Base-by-base conservation (phyloP, 2,888 invertebrate genomes). In the Luffia ferchaultella region DNA sequence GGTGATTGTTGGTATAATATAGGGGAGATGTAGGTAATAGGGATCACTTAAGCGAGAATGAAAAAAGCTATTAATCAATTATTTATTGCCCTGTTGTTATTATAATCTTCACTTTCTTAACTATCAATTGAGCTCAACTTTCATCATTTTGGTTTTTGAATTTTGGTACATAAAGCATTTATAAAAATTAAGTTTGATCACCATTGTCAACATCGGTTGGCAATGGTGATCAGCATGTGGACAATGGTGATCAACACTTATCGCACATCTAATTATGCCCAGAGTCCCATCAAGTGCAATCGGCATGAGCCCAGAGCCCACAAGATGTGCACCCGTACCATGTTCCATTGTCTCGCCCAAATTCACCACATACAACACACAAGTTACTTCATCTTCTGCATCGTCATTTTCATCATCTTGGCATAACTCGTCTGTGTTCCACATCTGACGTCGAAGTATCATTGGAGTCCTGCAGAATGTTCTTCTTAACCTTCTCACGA, bases 401-500 rank as follows among this genome's bases (percentile, higher is more conserved):
- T 43, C 43, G 43, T 43, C 43, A 15, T 40, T 40, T 43, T 43
- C 43, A 16, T 43, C 43, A 43, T 43, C 43, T 16, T 43, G 43
- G 16, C 43, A 48, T n/a, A 49, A 42, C 18, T 53, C 53, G 41
- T 53, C 52, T n/a, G 52, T 46, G 20, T 18, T 47, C n/a, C 40
- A 51, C 52, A 9, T 53, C 49, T 30, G 51, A 51, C 5, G 42
- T 44, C 20, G 54, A 55, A 45, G 53, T 48, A 18, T 53, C 52
- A 54, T 56, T 54, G n/a, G 55, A 56, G 15, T 58, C 57, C 52
- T 54, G 54, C 50, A 55, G 53, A 56, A 57, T 54, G 55, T 53
- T 53, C 45, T 53, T 55, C 54, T 58, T 56, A 46, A 53, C 55
- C 50, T 57, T 56, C 18, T 52, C 46, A 52, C 41, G 46, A 53